phyloP scores from a whole-genome alignment of 92 coral and sea anemone species.

The Epizoanthus fatuus region DNA sequence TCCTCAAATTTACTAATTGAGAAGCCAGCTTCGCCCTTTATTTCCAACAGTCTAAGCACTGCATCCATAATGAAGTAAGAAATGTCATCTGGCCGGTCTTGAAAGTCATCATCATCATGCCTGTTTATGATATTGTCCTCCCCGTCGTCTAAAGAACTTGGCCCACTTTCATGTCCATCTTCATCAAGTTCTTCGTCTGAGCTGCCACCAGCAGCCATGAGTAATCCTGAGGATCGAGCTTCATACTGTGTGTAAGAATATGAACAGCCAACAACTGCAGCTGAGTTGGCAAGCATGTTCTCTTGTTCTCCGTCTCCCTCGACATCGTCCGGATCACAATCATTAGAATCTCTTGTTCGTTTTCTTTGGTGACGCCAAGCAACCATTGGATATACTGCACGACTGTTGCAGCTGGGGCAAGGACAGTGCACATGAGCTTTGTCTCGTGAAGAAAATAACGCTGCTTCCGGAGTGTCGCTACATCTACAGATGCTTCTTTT shows the following conservation, averaged over 20 bases:
- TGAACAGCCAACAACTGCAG: slow-evolving; percentile 25
- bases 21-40: slow-evolving; percentile 65
- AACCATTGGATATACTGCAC: slow-evolving; percentile 37
- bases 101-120: slow-evolving; percentile 10
- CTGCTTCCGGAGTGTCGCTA: slow-evolving; percentile 36
- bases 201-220: slow-evolving; percentile 29
- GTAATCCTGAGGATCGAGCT: slow-evolving; percentile 37
- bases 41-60: slow-evolving; percentile 64
- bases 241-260: slow-evolving; percentile 30
- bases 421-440: slow-evolving; percentile 3
- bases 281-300: too few relatives aligned
- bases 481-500: slow-evolving; percentile 50
- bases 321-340: too few relatives aligned
- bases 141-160: slow-evolving; percentile 10
- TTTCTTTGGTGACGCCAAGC: slow-evolving; percentile 28
- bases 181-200: slow-evolving; percentile 24
- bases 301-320: too few relatives aligned
- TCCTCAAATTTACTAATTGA: slow-evolving; percentile 18
- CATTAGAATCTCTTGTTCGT: too few relatives aligned
- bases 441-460: slow-evolving; percentile 32
- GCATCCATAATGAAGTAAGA: slow-evolving; percentile 60
- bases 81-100: slow-evolving; percentile 1
- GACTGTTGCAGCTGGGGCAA: slow-evolving; percentile 21
- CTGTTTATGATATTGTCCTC: neutral
- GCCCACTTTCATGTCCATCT: neutral